A percentile compares a stretch with the other conserved stretches of the same genome.
These are phyloP conservation scores for Rissa tridactyla DNA, from an alignment of 2,113 vertebrate species.

Conservation along the genomic window DNA sequence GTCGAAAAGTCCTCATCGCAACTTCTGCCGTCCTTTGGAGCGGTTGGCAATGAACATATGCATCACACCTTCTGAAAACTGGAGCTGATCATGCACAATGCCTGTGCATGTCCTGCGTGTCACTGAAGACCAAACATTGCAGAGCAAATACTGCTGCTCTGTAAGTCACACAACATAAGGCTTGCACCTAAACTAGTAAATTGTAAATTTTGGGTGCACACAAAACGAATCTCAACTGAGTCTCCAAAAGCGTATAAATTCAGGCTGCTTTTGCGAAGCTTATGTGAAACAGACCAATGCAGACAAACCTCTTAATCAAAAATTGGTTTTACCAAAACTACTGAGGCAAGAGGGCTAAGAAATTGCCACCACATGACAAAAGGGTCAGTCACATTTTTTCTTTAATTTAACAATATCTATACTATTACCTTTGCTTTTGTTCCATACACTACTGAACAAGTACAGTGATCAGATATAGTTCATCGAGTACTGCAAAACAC, in stretches of 20 bases:
- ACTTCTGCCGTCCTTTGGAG: not conserved
- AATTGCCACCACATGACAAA: not conserved
- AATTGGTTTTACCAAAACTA: not conserved
- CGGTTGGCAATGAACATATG: not conserved
- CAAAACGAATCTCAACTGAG: not conserved
- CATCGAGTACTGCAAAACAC: not conserved
- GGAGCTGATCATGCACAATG: not conserved
- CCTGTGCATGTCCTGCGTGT: not conserved
- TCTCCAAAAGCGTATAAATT: not conserved
- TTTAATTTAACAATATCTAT: not conserved
- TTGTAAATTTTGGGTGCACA: not conserved
- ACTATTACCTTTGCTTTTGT: not conserved
- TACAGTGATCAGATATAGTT: not conserved
- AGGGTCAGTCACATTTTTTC: not conserved
- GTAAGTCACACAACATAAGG: not conserved
- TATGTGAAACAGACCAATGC: not conserved
- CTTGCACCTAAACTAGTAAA: not conserved
- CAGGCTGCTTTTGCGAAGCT: not conserved
- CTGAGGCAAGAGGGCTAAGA: not conserved
- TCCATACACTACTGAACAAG: not conserved
- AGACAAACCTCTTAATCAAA: not conserved
- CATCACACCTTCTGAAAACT: not conserved
- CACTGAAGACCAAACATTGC: not conserved
- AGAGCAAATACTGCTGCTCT: not conserved
- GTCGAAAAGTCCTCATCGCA: not conserved